Percentiles rank a stretch among this genome's conserved stretches.
phyloP scores from a whole-genome alignment of 1,140 invertebrate species.

The Eupristina koningsbergeri region DNA sequence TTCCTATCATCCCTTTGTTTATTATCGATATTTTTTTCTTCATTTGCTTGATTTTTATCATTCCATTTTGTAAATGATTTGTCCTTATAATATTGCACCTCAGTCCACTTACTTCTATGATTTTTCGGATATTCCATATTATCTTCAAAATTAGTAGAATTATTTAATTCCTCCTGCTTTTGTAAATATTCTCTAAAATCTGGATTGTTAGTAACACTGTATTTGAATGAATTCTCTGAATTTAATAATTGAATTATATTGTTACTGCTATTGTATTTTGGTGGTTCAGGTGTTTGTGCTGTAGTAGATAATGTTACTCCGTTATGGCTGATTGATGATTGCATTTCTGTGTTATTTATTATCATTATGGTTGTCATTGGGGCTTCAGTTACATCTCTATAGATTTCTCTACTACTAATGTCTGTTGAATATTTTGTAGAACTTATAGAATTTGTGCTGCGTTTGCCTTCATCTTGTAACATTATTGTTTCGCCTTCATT shows the following conservation, averaged over 20 bases:
- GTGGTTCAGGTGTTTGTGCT: constrained; percentile 38
- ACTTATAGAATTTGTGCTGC: neutral
- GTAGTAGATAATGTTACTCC: constrained; percentile 35
- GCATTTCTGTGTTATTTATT: constrained; percentile 33
- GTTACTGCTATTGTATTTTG: constrained; percentile 18
- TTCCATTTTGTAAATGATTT: constrained; percentile 55
- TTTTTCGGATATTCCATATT: constrained; percentile 64
- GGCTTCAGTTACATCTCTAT: neutral
- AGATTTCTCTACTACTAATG: neutral
- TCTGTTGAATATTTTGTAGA: neutral
- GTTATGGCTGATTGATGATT: neutral
- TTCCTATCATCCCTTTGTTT: constrained; percentile 38
- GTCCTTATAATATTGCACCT: constrained; percentile 63
- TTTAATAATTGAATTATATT: constrained; percentile 25
- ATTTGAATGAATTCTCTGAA: constrained; percentile 26
- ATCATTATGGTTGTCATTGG: constrained; percentile 27
- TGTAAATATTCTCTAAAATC: constrained; percentile 39
- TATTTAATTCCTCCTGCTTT: constrained; percentile 4
- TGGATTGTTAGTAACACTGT: constrained; percentile 41
- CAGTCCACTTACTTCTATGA: constrained; percentile 67
- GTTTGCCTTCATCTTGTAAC: neutral
- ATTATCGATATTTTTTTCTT: neutral
- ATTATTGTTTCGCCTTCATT: neutral
- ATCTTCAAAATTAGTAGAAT: constrained; percentile 37
- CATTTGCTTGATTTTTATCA: constrained; percentile 34